Percentiles rank a stretch among this genome's conserved stretches.
phyloP scores from a whole-genome alignment of 1,140 invertebrate species.

The Dicyema japonicum region DNA sequence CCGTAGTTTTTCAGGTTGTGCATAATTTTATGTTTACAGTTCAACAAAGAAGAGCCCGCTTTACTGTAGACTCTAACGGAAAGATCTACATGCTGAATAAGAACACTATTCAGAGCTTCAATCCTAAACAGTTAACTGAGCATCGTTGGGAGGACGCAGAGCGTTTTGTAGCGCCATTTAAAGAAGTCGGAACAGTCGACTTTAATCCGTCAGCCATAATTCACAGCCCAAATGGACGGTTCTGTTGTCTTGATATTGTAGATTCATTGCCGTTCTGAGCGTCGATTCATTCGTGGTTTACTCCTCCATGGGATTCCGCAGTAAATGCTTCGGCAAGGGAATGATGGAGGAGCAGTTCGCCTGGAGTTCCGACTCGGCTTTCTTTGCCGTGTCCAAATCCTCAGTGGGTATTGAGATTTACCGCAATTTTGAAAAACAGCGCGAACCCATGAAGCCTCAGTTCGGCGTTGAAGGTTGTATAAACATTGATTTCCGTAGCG shows the following conservation, averaged over 20 bases:
- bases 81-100: slow-evolving; percentile 96
- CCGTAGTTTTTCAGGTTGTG: no score
- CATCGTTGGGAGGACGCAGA: slow-evolving; percentile 72
- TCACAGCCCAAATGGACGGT: slow-evolving; percentile 84
- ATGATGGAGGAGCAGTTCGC: slow-evolving; percentile 98
- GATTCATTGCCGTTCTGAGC: slow-evolving; percentile 86
- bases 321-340: slow-evolving; percentile 85
- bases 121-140: slow-evolving; percentile 33
- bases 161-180: slow-evolving; percentile 54
- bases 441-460: slow-evolving; percentile 67
- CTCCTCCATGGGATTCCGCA: slow-evolving; percentile 83
- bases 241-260: slow-evolving; percentile 10
- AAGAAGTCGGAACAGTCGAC: slow-evolving; percentile 96
- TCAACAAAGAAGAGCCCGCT: no score
- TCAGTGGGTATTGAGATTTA: slow-evolving; percentile 61
- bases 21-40: no score
- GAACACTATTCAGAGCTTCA: slow-evolving; percentile 85
- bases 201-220: slow-evolving; percentile 92
- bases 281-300: slow-evolving; percentile 99
- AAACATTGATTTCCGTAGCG: no score
- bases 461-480: slow-evolving; percentile 74
- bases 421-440: slow-evolving; percentile 88
- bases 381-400: slow-evolving; percentile 60
- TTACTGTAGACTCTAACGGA: slow-evolving; percentile 81
- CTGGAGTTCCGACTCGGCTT: slow-evolving; percentile 78